Conservation (phyloP, 2,797 vertebrate species). For the Fistularia commersonii region DNA sequence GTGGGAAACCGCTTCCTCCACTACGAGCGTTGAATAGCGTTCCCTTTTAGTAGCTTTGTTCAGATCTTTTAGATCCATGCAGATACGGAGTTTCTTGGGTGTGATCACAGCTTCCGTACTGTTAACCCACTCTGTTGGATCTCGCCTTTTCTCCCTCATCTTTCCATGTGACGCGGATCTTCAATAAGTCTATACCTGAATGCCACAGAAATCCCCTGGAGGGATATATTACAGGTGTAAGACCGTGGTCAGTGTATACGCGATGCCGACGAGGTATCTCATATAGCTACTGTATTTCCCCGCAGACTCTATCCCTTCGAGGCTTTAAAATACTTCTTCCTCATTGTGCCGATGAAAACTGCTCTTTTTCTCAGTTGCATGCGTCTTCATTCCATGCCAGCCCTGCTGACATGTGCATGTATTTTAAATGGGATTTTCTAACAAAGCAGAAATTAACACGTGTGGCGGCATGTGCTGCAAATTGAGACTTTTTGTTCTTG, state of each 20-base stretch:
- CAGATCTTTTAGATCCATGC: background rate
- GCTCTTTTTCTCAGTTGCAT: no score
- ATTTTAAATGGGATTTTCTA: no score
- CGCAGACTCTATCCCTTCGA: no score
- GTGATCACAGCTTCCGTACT: background rate
- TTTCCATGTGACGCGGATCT: background rate
- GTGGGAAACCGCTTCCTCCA: conserved; percentile 11
- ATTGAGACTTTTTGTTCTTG: no score
- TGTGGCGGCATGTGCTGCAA: no score
- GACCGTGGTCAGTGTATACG: background rate
- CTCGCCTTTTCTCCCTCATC: background rate
- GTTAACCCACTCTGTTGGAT: background rate
- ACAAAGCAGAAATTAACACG: no score
- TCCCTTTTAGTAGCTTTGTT: background rate
- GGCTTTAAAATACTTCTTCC: no score
- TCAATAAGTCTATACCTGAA: background rate
- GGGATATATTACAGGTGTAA: background rate
- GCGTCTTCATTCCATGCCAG: no score
- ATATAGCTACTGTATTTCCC: no score
- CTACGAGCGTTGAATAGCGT: conserved; percentile 1
- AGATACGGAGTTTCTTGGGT: background rate
- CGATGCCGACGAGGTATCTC: background rate
- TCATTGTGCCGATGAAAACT: no score
- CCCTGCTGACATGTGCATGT: no score
- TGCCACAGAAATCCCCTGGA: background rate